Conservation (phyloP, 2,113 vertebrate species). For the Ibidorhyncha struthersii region DNA sequence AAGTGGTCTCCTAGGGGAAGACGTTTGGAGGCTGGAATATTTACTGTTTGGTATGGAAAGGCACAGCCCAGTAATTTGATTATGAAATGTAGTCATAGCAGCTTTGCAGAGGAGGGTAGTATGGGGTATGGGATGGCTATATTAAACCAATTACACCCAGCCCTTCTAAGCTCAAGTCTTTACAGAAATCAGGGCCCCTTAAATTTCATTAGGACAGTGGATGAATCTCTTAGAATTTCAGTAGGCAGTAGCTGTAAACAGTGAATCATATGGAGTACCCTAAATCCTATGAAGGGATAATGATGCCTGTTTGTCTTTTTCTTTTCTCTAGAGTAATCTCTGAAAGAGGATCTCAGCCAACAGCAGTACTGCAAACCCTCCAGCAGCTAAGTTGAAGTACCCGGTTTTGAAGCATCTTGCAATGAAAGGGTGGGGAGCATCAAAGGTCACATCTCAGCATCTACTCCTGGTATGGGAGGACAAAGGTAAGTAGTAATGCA, state of each 20-base stretch:
- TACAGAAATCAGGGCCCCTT: not conserved
- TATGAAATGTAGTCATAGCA: not conserved
- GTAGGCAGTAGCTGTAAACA: not conserved
- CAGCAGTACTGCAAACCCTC: not conserved
- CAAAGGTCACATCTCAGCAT: accelerated
- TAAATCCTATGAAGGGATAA: not conserved
- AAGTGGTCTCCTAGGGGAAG: not conserved
- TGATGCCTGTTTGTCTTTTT: not conserved
- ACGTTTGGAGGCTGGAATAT: not conserved
- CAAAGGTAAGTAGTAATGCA: not conserved
- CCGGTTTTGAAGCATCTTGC: not conserved
- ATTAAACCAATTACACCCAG: not conserved
- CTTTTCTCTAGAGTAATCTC: not conserved
- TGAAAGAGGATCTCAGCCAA: not conserved
- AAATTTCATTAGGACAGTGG: not conserved
- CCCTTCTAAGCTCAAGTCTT: not conserved
- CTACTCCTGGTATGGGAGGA: not conserved
- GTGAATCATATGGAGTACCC: not conserved
- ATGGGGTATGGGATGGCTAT: not conserved
- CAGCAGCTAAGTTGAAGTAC: not conserved
- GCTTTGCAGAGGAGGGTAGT: not conserved
- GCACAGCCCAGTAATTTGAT: not conserved
- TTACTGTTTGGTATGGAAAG: not conserved
- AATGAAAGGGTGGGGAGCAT: not conserved
- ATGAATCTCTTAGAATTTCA: not conserved